These are phyloP conservation scores for Semaprochilodus insignis DNA, from an alignment of 2,797 vertebrate species.

Conservation along the genomic window DNA sequence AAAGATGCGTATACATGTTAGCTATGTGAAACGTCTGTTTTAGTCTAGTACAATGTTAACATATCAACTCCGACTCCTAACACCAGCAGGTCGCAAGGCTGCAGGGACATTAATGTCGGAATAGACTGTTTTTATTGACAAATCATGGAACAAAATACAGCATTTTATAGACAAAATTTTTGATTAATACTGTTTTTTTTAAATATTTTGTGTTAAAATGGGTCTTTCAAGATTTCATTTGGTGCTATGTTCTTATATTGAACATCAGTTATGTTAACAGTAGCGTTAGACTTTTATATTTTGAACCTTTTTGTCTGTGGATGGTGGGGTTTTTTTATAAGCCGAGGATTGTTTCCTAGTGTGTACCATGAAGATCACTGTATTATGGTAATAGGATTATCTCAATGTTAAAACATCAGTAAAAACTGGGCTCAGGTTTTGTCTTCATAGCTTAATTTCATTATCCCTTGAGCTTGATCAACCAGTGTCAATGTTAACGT, in stretches of 20 bases:
- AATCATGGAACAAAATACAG: constrained; percentile 30
- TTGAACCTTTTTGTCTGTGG: background rate
- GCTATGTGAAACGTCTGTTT: constrained; percentile 9
- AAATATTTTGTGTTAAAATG: constrained; percentile 24
- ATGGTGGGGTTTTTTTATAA: background rate
- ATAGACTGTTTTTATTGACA: constrained; percentile 21
- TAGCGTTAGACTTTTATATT: constrained; percentile 1
- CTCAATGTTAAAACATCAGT: background rate
- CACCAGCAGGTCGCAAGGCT: constrained; percentile 35
- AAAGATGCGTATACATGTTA: background rate
- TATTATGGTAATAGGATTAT: background rate
- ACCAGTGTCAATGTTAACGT: background rate
- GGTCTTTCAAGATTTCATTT: constrained; percentile 45
- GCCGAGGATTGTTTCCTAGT: background rate
- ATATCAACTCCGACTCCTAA: constrained; percentile 22
- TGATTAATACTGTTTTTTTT: constrained; percentile 12
- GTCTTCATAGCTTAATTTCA: background rate
- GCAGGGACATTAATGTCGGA: constrained; percentile 10
- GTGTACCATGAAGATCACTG: background rate
- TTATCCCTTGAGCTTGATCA: background rate
- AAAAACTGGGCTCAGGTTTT: constrained; percentile 5
- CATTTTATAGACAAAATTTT: constrained; percentile 35
- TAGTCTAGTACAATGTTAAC: background rate
- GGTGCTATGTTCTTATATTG: constrained; percentile 47
- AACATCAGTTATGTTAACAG: constrained; percentile 1